A percentile compares a stretch with the other conserved stretches of the same genome.
Conservation (phyloP, 2,113 vertebrate genomes). For the Dendrocopos noguchii region DNA sequence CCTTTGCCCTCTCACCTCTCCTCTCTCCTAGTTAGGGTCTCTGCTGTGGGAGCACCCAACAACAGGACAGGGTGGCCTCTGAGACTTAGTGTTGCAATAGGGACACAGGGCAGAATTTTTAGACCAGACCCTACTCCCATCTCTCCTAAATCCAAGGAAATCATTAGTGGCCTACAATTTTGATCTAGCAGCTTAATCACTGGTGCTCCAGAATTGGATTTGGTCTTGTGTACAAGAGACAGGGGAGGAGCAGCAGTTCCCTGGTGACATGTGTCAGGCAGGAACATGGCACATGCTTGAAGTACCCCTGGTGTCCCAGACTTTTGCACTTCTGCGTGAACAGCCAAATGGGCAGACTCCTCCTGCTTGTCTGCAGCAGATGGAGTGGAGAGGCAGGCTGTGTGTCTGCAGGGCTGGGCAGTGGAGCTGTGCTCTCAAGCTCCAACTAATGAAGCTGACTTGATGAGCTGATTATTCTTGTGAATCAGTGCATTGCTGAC, state of each 20-base stretch:
- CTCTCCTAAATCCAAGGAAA: not conserved
- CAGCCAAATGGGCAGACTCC: constrained; percentile 52
- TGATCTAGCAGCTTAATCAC: not conserved
- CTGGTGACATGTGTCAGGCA: constrained; percentile 42
- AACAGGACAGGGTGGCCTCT: accelerated
- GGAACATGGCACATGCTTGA: constrained; percentile 20
- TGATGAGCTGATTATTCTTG: constrained; percentile 72
- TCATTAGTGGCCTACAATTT: not conserved
- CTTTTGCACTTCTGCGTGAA: constrained; percentile 27
- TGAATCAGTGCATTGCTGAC: constrained; percentile 57
- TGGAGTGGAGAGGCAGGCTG: constrained; percentile 64
- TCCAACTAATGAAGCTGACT: constrained; percentile 68
- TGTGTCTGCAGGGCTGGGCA: constrained; percentile 59
- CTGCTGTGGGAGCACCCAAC: not conserved
- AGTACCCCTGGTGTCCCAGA: constrained; percentile 11
- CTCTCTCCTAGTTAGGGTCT: not conserved
- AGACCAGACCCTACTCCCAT: not conserved
- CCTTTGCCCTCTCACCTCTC: not conserved
- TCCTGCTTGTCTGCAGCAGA: constrained; percentile 64
- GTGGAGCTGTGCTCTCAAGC: constrained; percentile 45
- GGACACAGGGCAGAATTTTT: not conserved
- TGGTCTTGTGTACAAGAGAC: not conserved
- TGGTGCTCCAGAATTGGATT: not conserved
- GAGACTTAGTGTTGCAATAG: accelerated
- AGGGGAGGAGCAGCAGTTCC: constrained; percentile 13